Percentiles rank a stretch among this genome's conserved stretches.
Conservation (phyloP, 2,888 invertebrate genomes). For the Drosophila algonquin region DNA sequence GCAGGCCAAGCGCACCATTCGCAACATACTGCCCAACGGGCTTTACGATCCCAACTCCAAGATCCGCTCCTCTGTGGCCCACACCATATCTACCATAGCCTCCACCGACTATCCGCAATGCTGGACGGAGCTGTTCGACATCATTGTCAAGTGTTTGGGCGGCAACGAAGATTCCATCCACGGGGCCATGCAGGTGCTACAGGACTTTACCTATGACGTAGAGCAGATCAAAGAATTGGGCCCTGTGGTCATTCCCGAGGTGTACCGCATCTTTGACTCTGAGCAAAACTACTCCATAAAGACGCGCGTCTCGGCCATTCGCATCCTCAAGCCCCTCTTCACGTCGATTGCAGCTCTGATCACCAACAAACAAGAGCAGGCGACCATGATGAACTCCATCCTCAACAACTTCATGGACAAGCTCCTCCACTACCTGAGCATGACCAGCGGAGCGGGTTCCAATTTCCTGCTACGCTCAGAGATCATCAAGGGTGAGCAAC, state of each 20-base stretch:
- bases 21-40: slow-evolving; percentile 87
- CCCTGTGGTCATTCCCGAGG: slow-evolving; percentile 88
- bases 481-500: slow-evolving; percentile 85
- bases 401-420: slow-evolving; percentile 88
- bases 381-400: slow-evolving; percentile 87
- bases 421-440: slow-evolving; percentile 86
- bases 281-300: slow-evolving; percentile 85
- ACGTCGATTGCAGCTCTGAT: slow-evolving; percentile 81
- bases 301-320: slow-evolving; percentile 87
- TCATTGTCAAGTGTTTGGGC: slow-evolving; percentile 87
- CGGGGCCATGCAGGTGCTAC: slow-evolving; percentile 89
- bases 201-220: slow-evolving; percentile 88
- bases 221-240: slow-evolving; percentile 88
- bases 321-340: slow-evolving; percentile 87
- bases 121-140: slow-evolving; percentile 89
- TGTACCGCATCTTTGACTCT: slow-evolving; percentile 88
- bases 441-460: slow-evolving; percentile 85
- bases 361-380: slow-evolving; percentile 85
- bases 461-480: slow-evolving; percentile 88
- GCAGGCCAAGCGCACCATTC: slow-evolving; percentile 86
- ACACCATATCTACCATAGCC: slow-evolving; percentile 89
- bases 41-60: slow-evolving; percentile 88
- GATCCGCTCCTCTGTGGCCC: slow-evolving; percentile 88
- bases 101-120: slow-evolving; percentile 90
- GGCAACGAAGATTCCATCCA: slow-evolving; percentile 87